Evolutionary conservation across 2,888 invertebrate species (phyloP), one percentile per base, ranked within the genome.

Genomic region (Drosophila borborema): DNA sequence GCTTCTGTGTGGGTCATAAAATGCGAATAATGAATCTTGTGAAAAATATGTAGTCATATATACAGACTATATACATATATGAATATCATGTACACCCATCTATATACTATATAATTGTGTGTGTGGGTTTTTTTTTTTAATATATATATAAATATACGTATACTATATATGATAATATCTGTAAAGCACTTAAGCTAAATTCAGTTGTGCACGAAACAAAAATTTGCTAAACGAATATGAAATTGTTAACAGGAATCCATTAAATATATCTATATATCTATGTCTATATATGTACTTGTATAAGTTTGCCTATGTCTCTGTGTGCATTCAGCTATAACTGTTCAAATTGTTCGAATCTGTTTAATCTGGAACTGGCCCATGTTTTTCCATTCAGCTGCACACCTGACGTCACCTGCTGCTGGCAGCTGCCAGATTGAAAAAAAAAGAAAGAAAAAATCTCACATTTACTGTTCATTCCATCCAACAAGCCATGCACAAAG

Each of bases 181-280:
- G 34, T 56, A 59, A 67, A 81, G 78, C 81, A 86, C 78, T 64
- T 73, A 79, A 85, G 82, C 65, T 56, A 55, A 71, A 64, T 64
- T 84, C 81, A 58, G 64, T 59, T 70, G 54, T 56, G 75, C 82
- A 87, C 81, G 60, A 73, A 64, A 54, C 49, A 51, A 49, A 59
- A 36, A 20, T 80, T 80, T 56, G 66, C 70, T 68, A 58, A 80
- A 64, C 65, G 68, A 71, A 81, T 68, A 56, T 80, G 43, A 77
- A 82, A 83, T 70, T 85, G 77, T 83, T 64, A 68, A 82, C 76
- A 77, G 70, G 67, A 80, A 86, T 78, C 73, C 66, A 77, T 81
- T 48, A 73, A 64, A 72, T 71, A 72, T 71, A 58, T 41, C 28
- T 14, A 10, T 54, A 36, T n/a, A 64, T 46, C 53, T 34, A 36